These are phyloP conservation scores for Aphelocoma californica DNA, from an alignment of 2,797 vertebrate genomes.

Conservation along the genomic window DNA sequence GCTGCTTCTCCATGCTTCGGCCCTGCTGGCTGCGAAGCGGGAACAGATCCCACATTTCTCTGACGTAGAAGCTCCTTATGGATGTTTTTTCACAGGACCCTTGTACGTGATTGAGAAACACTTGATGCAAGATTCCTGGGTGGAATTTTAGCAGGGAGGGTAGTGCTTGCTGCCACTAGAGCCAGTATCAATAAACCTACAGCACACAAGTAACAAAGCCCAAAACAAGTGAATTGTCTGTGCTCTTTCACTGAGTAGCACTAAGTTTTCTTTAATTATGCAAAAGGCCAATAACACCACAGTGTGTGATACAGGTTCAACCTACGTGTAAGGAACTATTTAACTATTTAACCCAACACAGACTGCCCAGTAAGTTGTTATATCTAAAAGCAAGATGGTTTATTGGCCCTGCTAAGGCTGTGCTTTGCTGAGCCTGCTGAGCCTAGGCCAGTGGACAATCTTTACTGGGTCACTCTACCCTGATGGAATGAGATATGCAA, in stretches of 20 bases:
- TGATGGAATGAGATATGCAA: accelerated
- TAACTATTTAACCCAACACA: neutral
- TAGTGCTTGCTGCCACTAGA: neutral
- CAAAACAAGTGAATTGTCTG: accelerated
- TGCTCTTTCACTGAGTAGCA: accelerated
- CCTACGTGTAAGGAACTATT: accelerated
- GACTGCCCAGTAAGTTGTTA: neutral
- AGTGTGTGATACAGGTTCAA: neutral
- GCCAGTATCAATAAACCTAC: neutral
- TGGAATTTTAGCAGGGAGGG: neutral
- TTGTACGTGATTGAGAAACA: neutral
- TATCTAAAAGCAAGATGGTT: neutral
- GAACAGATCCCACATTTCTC: neutral
- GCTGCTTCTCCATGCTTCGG: accelerated
- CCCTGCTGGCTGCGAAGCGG: neutral
- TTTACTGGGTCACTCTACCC: neutral
- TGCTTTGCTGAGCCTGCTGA: neutral
- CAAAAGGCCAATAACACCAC: neutral
- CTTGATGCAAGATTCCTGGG: neutral
- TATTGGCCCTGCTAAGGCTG: too few species aligned
- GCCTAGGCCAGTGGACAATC: neutral
- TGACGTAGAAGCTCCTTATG: neutral
- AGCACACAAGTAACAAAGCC: neutral
- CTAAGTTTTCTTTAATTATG: neutral
- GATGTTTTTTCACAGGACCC: neutral